Base-by-base conservation (phyloP, 2,888 invertebrate species). In the Nomada fabriciana region DNA sequence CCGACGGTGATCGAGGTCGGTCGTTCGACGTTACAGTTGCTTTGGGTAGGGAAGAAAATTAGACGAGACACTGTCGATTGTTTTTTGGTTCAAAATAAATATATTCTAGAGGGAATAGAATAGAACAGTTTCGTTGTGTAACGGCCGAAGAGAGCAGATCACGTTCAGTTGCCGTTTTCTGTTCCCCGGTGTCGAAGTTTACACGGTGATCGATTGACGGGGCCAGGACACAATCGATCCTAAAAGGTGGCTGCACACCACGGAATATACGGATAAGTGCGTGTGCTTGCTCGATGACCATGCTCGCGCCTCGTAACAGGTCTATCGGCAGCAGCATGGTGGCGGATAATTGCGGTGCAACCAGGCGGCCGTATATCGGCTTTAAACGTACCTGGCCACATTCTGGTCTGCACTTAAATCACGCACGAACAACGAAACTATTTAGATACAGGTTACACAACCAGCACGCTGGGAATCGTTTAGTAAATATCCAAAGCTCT, bases 291-390 rank as follows among this genome's bases (percentile, higher is more conserved):
- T 11, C 59, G 52, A 72, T 64, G 73, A 61, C 50, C 64, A 59
- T 73, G 76, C 76, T 65, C 64, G 55, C 82, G 82, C 69, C 70
- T 64, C 65, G 83, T 73, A 70, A 65, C 76, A 65, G 69, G 60
- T 74, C 53, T 63, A 67, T 76, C 57, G 82, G 65, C 47, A 57
- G 55, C 55, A 36, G 75, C 55, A 42, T 65, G 81, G 74, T 83
- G 65, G 73, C 70, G 65, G 70, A 71, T 74, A 76, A 67, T 86
- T 80, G 73, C 73, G 7, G 53, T 53, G 81, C 64, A 78, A 69
- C 72, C 36, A 65, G 70, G 60, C 68, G 64, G 71, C 70, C 63
- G 65, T 63, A 80, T 70, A 75, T n/a, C 52, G 67, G 70, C 65
- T 53, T 59, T 60, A 59, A 71, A 68, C 59, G 69, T 42, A n/a